Evolutionary conservation across 2,113 vertebrate genomes (phyloP).

Genomic region (Lagenorhynchus albirostris): DNA sequence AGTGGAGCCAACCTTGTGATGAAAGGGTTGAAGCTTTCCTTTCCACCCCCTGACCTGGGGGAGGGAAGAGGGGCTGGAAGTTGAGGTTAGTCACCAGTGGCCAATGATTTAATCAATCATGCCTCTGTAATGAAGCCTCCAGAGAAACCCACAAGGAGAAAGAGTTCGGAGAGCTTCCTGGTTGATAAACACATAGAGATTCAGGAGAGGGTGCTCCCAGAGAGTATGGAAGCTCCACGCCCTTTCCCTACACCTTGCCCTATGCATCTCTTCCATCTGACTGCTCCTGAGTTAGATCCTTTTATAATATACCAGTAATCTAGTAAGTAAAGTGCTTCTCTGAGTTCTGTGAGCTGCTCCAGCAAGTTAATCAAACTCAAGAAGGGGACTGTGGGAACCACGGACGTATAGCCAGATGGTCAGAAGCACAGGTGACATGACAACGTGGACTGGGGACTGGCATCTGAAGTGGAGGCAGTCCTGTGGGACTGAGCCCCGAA

Average conservation of each 20-base stretch:
- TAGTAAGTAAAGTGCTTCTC: background rate
- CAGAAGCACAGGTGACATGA: background rate
- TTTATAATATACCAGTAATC: background rate
- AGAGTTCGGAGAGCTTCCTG: background rate
- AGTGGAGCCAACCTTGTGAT: background rate
- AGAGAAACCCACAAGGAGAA: background rate
- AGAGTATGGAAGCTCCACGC: background rate
- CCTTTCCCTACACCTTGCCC: background rate
- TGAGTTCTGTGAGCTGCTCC: background rate
- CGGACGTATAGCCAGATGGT: background rate
- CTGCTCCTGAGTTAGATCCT: background rate
- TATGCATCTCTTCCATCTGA: background rate
- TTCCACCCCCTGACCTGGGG: background rate
- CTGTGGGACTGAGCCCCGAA: background rate
- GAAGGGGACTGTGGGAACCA: background rate
- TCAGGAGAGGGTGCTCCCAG: background rate
- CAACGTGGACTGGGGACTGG: background rate
- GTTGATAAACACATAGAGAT: no score
- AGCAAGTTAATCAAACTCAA: background rate
- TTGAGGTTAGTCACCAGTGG: background rate
- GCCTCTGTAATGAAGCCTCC: background rate
- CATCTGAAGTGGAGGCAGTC: background rate
- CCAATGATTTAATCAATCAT: background rate
- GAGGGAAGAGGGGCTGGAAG: background rate
- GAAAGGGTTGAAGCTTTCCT: background rate